phyloP scores from a whole-genome alignment of 2,797 vertebrate genomes.

The Malurus leucopterus region DNA sequence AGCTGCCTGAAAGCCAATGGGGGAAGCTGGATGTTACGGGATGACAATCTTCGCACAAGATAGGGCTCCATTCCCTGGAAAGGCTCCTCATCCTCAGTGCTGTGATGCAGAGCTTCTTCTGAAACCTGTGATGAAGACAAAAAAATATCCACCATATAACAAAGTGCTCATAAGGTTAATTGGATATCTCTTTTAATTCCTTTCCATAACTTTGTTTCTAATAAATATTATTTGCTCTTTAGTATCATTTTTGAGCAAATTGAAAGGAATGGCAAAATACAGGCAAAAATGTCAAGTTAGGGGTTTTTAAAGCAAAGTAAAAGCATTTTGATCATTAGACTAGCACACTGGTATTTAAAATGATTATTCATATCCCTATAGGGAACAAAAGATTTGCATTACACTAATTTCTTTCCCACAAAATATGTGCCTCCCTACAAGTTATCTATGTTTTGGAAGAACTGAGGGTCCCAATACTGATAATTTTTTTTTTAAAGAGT shows the following conservation, averaged over 20 bases:
- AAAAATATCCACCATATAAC: not conserved
- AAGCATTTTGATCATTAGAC: not conserved
- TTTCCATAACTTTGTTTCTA: not conserved
- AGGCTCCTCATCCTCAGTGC: conserved; percentile 77
- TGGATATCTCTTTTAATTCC: not conserved
- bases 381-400: not conserved
- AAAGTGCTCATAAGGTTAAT: not conserved
- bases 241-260: not conserved
- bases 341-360: not conserved
- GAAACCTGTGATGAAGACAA: conserved; percentile 73
- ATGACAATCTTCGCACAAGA: conserved; percentile 85
- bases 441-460: not conserved
- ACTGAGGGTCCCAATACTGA: not conserved
- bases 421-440: not conserved
- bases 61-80: conserved; percentile 85
- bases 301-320: not conserved
- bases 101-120: conserved; percentile 76
- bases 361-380: not conserved
- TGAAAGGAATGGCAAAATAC: not conserved
- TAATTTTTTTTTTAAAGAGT: not conserved
- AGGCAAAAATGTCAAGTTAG: not conserved
- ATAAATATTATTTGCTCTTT: not conserved
- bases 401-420: not conserved
- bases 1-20: conserved; percentile 90
- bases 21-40: conserved; percentile 87